Conservation (phyloP, 2,113 vertebrate genomes). For the Picathartes gymnocephalus region DNA sequence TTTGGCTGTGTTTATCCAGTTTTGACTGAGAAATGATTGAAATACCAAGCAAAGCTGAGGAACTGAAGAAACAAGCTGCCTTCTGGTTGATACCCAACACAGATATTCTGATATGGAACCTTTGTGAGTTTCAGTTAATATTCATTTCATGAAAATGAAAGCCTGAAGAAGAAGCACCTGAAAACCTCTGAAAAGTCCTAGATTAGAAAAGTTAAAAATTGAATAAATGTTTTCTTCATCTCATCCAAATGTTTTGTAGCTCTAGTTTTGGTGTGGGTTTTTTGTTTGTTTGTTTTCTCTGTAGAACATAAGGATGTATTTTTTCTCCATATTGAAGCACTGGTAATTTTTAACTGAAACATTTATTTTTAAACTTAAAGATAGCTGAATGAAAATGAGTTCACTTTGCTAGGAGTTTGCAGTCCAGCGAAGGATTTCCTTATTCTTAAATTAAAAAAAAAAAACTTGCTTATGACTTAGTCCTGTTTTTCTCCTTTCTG, state of each 20-base stretch:
- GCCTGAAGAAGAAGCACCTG: not conserved
- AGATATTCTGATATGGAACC: not conserved
- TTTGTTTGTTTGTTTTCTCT: not conserved
- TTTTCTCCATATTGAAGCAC: not conserved
- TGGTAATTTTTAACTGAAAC: not conserved
- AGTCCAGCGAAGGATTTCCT: not conserved
- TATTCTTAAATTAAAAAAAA: not conserved
- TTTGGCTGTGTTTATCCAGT: not conserved
- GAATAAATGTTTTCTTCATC: not conserved
- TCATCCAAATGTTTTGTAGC: not conserved
- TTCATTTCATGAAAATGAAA: not conserved
- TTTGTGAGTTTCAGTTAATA: not conserved
- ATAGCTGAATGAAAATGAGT: not conserved
- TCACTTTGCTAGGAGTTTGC: not conserved
- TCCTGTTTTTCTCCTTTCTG: not conserved
- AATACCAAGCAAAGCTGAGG: not conserved
- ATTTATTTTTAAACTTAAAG: not conserved
- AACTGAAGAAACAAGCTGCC: not conserved
- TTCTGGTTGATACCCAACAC: not conserved
- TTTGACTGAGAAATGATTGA: not conserved
- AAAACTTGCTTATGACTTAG: not conserved
- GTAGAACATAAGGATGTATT: not conserved
- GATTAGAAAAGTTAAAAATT: not conserved
- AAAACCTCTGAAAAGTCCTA: not conserved
- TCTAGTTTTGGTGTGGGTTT: not conserved